Base-by-base conservation (phyloP, 2,113 vertebrate genomes). In the Aphyosemion australe region DNA sequence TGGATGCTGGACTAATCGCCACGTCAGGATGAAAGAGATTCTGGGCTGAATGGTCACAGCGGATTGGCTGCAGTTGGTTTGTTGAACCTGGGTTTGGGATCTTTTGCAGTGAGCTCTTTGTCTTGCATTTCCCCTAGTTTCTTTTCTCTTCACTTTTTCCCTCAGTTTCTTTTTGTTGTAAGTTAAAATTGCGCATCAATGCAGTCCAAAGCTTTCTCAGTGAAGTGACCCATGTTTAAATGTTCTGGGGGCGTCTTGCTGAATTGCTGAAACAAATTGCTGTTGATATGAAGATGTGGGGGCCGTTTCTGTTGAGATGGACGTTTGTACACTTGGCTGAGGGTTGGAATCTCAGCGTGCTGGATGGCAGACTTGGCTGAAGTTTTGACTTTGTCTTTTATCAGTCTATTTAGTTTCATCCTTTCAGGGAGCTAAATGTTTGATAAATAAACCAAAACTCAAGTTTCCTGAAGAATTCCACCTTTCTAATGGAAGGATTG, bases 281-380 rank as follows among this genome's bases (percentile, higher is more conserved):
- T 82, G 84, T 85, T 86, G 71, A 84, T 87, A 80, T 85, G 78
- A 87, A 85, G 78, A 84, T 81, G 76, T 81, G 72, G 78, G 80
- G 57, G 79, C 61, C 80, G 79, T 76, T 64, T 79, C 66, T 26
- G 71, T 76, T 80, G 61, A 79, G 50, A 21, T 41, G 37, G 32
- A 58, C 54, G 74, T 63, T 79, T 76, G 72, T 72, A 37, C 74
- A 67, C 77, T 70, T 64, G 64, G 63, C 52, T 7, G 39, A 55
- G 20, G 42, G 20, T 51, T 69, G 45, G 42, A 34, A 48, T 58
- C 37, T 13, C 46, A 49, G 21, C 26, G 49, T 49, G 34, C 6
- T 68, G 52, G 76, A 53, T 46, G 32, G 20, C 54, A 45, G 70
- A 59, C 69, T 54, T 69, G 72, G 67, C 69, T 13, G 11, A 60